Evolutionary conservation across 2,797 vertebrate species (phyloP), one percentile per base, ranked within the genome.

Genomic region (Acrocephalus scirpaceus): DNA sequence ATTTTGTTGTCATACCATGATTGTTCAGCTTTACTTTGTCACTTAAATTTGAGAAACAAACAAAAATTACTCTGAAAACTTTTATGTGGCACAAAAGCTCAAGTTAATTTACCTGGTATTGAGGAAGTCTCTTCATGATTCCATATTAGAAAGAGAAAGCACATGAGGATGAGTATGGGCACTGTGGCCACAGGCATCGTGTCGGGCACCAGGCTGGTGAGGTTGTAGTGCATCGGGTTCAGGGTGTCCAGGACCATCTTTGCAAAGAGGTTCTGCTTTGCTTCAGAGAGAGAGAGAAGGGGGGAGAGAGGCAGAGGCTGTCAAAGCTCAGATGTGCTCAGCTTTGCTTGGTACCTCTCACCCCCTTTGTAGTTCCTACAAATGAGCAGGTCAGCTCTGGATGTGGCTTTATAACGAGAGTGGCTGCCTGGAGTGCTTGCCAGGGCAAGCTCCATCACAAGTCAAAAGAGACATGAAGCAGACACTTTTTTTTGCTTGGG

Each of bases 31-130:
- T 42, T 69, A 48, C 12, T 54, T 74, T 60, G 23, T n/a, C 27
- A 30, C 50, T 86, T 62, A 50, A 15, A 51, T 44, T 65, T 50
- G 26, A 92, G 40, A 72, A 83, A 66, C 6, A 23, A 78, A 20
- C 13, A 48, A 32, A 36, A 65, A 47, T 36, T 21, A 21, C 34
- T 17, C 22, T 25, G 38, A 34, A 32, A 77, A 30, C 5, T 72
- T 80, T 40, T 26, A 36, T 12, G 22, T 23, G 13, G 18, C 75
- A 20, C 11, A 29, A 2, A 3, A 65, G 17, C 13, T 66, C 2
- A 48, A 77, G 34, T 69, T 30, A 45, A 80, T 93, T 98, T 94
- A 99, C 99, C 99, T 97, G 99, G 99, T 93, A 99, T 96, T 11
- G 97, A 95, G 18, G 98, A 97, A 8, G 87, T 97, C 40, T 97